Conservation (phyloP, 2,113 vertebrate species). For the Paradoxurus hermaphroditus region DNA sequence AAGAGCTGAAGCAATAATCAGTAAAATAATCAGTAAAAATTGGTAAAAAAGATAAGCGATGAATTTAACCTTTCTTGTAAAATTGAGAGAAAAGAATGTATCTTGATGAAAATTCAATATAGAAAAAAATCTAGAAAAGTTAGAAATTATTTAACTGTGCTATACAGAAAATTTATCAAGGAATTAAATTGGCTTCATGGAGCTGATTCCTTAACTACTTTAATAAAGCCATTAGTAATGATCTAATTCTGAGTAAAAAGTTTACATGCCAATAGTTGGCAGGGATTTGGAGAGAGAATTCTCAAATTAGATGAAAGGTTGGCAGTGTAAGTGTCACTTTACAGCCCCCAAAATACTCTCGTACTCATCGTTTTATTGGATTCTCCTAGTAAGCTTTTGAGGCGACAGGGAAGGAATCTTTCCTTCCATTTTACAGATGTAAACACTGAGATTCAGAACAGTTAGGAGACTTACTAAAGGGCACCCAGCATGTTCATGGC, state of each 20-base stretch:
- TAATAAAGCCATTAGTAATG: constrained; percentile 8
- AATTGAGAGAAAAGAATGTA: neutral
- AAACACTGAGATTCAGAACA: constrained; percentile 3
- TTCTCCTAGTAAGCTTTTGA: constrained; percentile 1
- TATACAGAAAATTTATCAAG: constrained; percentile 8
- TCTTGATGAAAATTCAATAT: neutral
- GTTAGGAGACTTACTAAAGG: neutral
- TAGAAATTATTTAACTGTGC: constrained; percentile 11
- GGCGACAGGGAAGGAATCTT: neutral
- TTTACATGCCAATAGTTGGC: neutral
- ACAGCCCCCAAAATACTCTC: neutral
- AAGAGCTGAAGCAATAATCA: constrained; percentile 8
- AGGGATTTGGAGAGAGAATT: constrained; percentile 23
- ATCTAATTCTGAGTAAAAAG: constrained; percentile 32
- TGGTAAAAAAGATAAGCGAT: constrained; percentile 9
- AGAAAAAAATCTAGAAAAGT: constrained; percentile 17
- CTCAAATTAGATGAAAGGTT: constrained; percentile 15
- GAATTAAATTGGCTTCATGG: neutral
- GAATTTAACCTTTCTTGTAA: neutral
- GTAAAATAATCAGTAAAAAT: constrained; percentile 50
- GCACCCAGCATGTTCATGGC: neutral
- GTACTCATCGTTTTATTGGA: neutral
- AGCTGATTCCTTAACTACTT: constrained; percentile 27
- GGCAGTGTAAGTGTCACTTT: neutral
- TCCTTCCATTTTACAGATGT: constrained; percentile 6